Evolutionary conservation across 2,797 vertebrate genomes (phyloP), one percentile per base, ranked within the genome.

Genomic region (Phalanger gymnotis): DNA sequence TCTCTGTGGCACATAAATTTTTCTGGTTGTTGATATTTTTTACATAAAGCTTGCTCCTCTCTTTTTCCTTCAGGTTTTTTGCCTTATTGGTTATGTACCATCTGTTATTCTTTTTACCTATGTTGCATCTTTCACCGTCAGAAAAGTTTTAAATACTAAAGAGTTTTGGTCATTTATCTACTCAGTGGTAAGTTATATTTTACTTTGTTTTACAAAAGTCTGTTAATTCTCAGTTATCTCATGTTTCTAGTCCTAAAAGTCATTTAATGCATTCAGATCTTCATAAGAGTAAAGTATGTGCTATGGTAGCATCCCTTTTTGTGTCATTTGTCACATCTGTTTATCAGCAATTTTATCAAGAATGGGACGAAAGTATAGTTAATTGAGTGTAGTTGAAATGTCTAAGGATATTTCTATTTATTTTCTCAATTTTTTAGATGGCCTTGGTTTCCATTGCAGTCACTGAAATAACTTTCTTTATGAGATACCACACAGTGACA

Each of bases 151-250:
- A 98, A 99, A 99, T 98, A 99, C 99, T 10, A 99, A 99, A 94
- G 99, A 99, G 92, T 99, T 99, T 98, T 99, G 99, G 99, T 99
- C 99, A 0, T 99, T 99, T 92, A 99, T 99, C 96, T 99, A 99
- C 97, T 99, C 99, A 98, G 99, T 99, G 99, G 99, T 99, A 98
- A 99, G 99, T 99, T 25, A 57, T 0, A 31, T 90, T 97, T 90
- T 94, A 27, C 58, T 53, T 27, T 73, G 34, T 87, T 94, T 53
- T 28, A 56, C 53, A 12, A 56, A 28, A 81, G 0, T 40, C 93
- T 94, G 92, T 9, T 96, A 93, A 90, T 0, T 25, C 92, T 47
- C 10, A 40, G 54, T 54, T 54, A 54, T 90, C 87, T 92, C 51
- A 53, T 53, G 51, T 54, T 90, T 47, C 47, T 53, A 34, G 14